Base-by-base conservation (phyloP, 2,888 invertebrate species). In the Pyralis farinalis region DNA sequence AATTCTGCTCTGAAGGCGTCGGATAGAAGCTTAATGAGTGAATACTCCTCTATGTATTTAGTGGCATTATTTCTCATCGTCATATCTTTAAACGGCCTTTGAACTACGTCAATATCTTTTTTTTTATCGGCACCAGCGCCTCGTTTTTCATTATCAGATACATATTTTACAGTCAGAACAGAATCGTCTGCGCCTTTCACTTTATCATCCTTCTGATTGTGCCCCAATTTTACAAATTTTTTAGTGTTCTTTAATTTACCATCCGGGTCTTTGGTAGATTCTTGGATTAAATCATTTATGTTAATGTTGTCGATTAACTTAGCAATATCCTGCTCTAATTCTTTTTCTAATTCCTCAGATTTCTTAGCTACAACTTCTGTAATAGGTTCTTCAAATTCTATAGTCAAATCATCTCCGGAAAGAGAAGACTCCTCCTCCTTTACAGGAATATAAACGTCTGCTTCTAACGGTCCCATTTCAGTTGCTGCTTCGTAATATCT, bases 231-330 rank as follows among this genome's bases (percentile, higher is more conserved):
- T 0, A 49, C 11, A 0, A 44, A 10, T 7, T 40, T 7, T 9
- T 37, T 6, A 16, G 2, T 3, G 4, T 16, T 4, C 3, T 3
- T 29, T 12, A 31, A 12, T 3, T 11, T 7, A 1, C 1, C 16
- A 16, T 16, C 4, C 16, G 16, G 16, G 2, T 16, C 12, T 31
- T 25, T 31, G 7, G 7, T 27, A 28, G 25, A 21, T 38, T 49
- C 37, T 4, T 12, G 7, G 4, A 58, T 37, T 9, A 63, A 55
- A 39, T 57, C 44, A 38, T 60, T 49, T 12, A 69, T 53, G 37
- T 75, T 62, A 16, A 67, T 58, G 27, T 71, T 57, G 22, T 64
- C 49, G 25, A 72, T 62, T 8, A 74, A 40, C 31, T 69, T 55
- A 0, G 52, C 55, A 22, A 75, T 53, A 27, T 59, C 50, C 7